Conservation (phyloP, 1,140 invertebrate genomes). For the Solenopsis fugax region DNA sequence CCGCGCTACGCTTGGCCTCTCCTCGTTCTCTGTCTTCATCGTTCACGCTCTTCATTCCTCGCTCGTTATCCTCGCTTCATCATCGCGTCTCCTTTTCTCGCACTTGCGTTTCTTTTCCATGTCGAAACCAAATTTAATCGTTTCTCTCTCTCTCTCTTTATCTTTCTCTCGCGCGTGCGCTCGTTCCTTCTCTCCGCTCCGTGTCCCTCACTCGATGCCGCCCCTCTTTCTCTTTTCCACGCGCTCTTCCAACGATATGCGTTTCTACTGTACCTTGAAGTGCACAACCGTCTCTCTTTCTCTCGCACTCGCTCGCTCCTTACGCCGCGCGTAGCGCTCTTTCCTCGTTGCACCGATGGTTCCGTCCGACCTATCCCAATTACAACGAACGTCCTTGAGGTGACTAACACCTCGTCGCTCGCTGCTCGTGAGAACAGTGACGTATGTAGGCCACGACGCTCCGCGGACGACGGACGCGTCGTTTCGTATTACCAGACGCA, state of each 20-base stretch:
- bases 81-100: background rate
- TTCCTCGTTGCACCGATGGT: conserved; percentile 36
- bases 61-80: background rate
- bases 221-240: conserved; percentile 24
- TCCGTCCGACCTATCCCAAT: conserved; percentile 84
- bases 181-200: background rate
- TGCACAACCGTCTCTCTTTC: conserved; percentile 18
- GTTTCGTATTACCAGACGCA: background rate
- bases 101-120: conserved; percentile 29
- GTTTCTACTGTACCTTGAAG: conserved; percentile 39
- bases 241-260: conserved; percentile 9
- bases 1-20: background rate
- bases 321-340: background rate
- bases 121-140: background rate
- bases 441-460: conserved; percentile 27
- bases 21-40: conserved; percentile 11
- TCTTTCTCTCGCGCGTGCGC: conserved; percentile 5
- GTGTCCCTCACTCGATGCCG: background rate
- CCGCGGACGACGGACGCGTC: background rate
- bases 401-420: conserved; percentile 78
- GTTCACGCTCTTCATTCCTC: background rate
- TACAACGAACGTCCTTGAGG: conserved; percentile 83
- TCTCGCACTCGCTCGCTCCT: background rate
- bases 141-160: conserved; percentile 16
- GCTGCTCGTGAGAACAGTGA: conserved; percentile 43